phyloP scores from a whole-genome alignment of 2,888 invertebrate genomes.

The Diloba caeruleocephala region DNA sequence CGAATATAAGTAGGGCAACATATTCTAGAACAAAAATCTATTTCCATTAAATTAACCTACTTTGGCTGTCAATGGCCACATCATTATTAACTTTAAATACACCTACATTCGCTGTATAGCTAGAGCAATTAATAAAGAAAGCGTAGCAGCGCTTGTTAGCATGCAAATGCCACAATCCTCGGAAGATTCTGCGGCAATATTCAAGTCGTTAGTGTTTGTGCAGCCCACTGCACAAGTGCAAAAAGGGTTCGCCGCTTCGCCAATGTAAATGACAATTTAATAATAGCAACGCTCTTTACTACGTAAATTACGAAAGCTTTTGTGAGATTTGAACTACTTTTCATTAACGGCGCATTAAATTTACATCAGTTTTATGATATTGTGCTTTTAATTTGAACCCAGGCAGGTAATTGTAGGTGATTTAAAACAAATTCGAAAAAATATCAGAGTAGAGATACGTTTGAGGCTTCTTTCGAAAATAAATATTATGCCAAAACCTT shows the following conservation, averaged over 20 bases:
- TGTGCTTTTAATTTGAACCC: conserved; percentile 27
- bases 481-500: neutral
- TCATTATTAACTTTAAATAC: conserved; percentile 20
- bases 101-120: conserved; percentile 13
- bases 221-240: conserved; percentile 67
- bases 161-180: conserved; percentile 76
- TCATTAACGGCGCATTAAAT: conserved; percentile 32
- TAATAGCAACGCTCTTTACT: conserved; percentile 57
- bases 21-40: neutral
- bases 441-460: neutral
- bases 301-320: conserved; percentile 51
- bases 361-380: conserved; percentile 28
- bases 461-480: neutral
- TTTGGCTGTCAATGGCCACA: conserved; percentile 17
- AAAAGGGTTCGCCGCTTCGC: conserved; percentile 62
- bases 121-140: conserved; percentile 75
- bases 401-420: neutral
- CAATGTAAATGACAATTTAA: conserved; percentile 65
- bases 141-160: conserved; percentile 69
- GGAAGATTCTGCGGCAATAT: conserved; percentile 75
- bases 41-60: neutral
- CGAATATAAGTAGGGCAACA: too few species aligned
- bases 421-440: conserved; percentile 2
- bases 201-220: conserved; percentile 80
- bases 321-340: conserved; percentile 50